These are phyloP conservation scores for Danio albolineatus DNA, from an alignment of 2,797 vertebrate genomes.

Conservation along the genomic window DNA sequence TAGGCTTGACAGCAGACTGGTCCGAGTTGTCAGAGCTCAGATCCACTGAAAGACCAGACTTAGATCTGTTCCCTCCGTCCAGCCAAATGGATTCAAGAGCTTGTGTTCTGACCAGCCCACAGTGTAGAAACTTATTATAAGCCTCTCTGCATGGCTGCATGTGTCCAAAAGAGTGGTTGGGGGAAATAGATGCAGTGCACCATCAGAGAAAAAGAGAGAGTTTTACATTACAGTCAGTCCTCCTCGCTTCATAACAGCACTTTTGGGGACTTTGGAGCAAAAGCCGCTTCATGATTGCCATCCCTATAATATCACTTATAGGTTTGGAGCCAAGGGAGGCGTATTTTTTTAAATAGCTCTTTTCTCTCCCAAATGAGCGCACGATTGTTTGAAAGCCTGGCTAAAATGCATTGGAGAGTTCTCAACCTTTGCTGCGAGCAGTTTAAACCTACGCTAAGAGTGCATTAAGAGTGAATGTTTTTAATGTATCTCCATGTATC, in stretches of 20 bases:
- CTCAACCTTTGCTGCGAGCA: conserved; percentile 22
- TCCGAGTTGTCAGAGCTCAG: conserved; percentile 7
- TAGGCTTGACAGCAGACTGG: neutral
- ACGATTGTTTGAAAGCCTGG: conserved; percentile 55
- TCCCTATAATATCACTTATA: conserved; percentile 52
- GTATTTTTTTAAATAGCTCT: conserved; percentile 49
- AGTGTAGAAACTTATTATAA: conserved; percentile 49
- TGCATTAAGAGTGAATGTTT: conserved; percentile 20
- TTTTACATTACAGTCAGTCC: conserved; percentile 50
- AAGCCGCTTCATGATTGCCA: conserved; percentile 52
- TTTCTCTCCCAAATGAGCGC: conserved; percentile 52
- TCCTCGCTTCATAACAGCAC: conserved; percentile 53
- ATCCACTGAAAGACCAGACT: conserved; percentile 46
- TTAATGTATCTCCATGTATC: conserved; percentile 11
- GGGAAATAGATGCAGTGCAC: conserved; percentile 46
- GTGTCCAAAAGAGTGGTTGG: conserved; percentile 24
- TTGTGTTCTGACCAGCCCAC: conserved; percentile 45
- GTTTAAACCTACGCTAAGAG: conserved; percentile 42
- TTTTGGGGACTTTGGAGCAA: conserved; percentile 54
- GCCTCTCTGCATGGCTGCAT: conserved; percentile 52
- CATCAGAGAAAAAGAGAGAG: conserved; percentile 30
- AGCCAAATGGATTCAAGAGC: conserved; percentile 36
- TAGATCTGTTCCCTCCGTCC: conserved; percentile 15
- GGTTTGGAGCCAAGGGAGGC: conserved; percentile 51
- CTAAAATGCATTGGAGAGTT: conserved; percentile 56